A percentile compares a stretch with the other conserved stretches of the same genome.
phyloP scores from a whole-genome alignment of 2,113 vertebrate species.

The Crypturellus undulatus region DNA sequence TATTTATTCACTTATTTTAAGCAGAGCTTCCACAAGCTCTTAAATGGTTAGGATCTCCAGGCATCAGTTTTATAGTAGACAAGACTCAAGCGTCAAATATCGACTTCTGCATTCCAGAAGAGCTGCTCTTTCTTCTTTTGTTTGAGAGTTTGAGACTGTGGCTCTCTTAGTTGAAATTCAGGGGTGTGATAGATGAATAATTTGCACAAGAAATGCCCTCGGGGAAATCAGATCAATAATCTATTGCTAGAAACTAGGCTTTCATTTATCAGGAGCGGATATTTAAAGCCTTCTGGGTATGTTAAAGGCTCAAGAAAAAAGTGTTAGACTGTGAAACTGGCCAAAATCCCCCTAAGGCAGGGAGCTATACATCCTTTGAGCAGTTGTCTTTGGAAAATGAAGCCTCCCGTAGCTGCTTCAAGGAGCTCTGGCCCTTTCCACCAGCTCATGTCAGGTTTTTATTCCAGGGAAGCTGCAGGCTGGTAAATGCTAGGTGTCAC shows the following conservation, averaged over 20 bases:
- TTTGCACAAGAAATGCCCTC: neutral
- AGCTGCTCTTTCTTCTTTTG: neutral
- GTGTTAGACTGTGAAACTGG: neutral
- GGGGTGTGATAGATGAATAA: neutral
- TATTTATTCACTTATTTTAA: neutral
- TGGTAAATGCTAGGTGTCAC: neutral
- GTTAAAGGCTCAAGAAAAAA: neutral
- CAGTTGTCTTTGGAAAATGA: neutral
- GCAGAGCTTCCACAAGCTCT: neutral
- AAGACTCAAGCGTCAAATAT: neutral
- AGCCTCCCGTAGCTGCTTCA: neutral
- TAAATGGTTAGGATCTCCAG: neutral
- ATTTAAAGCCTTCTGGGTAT: neutral
- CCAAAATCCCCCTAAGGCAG: neutral
- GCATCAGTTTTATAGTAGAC: neutral
- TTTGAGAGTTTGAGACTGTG: no score
- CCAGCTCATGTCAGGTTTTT: neutral
- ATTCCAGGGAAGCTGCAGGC: neutral
- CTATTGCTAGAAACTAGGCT: neutral
- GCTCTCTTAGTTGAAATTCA: neutral
- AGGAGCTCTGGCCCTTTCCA: neutral
- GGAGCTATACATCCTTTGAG: neutral
- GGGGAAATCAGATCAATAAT: neutral
- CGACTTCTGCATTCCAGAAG: neutral
- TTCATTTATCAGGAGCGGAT: neutral